Conservation (phyloP, 2,888 invertebrate genomes). For the Cotesia congregata region DNA sequence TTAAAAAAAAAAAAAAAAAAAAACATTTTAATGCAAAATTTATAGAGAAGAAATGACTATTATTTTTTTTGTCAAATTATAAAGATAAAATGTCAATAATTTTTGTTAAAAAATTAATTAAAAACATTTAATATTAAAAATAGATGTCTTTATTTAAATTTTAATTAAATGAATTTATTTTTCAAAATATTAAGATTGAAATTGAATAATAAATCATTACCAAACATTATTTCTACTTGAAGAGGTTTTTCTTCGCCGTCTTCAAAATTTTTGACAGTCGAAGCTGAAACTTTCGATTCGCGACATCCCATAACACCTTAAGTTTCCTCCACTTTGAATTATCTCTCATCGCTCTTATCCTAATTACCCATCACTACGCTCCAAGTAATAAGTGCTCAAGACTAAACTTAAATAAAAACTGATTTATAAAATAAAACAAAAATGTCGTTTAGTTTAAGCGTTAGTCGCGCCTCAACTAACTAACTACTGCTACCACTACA, state of each 20-base stretch:
- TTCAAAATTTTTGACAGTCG: constrained; percentile 42
- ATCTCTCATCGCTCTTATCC: not conserved
- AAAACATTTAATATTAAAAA: too few relatives aligned
- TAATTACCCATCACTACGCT: not conserved
- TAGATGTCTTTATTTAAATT: too few relatives aligned
- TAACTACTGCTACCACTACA: not conserved
- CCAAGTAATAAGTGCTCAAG: not conserved
- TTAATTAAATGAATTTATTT: not conserved
- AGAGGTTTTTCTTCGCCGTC: constrained; percentile 53
- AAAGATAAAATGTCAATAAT: too few relatives aligned
- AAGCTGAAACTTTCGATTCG: constrained; percentile 54
- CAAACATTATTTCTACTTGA: constrained; percentile 59
- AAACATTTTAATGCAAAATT: too few relatives aligned
- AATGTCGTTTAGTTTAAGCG: not conserved
- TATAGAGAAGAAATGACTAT: too few relatives aligned
- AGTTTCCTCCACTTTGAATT: constrained; percentile 18
- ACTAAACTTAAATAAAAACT: not conserved
- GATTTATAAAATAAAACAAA: not conserved
- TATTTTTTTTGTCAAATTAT: too few relatives aligned
- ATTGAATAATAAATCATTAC: constrained; percentile 46
- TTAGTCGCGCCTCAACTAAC: constrained; percentile 34
- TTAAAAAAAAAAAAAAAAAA: too few relatives aligned
- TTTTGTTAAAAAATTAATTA: too few relatives aligned
- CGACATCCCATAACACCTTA: constrained; percentile 64
- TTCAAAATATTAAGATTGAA: too few relatives aligned